Evolutionary conservation across 2,113 vertebrate species (phyloP), one percentile per base, ranked within the genome.

Genomic region (Anarrhichthys ocellatus): DNA sequence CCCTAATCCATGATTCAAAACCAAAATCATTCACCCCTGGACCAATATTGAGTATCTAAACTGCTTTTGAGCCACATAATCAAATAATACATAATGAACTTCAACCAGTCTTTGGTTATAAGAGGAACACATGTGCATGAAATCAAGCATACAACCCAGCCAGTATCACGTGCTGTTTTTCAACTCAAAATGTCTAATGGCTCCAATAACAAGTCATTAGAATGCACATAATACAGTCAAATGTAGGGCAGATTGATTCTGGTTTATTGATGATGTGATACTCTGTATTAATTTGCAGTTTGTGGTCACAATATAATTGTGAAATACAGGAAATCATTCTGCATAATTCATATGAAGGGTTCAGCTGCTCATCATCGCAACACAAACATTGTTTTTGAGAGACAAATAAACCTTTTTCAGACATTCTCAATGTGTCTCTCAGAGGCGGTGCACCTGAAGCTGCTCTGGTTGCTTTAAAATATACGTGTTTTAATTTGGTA

Each of bases 281-380:
- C 18, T 73, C 20, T 9, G 9, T 64, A 65, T 66, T 6, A 9
- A 61, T 69, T 69, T 61, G 64, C 40, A 38, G 0, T 48, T 69
- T 36, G 40, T 68, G 50, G 64, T 67, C 50, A 44, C 4, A 24
- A 58, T 66, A n/a, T 44, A 22, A 20, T 17, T 67, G 40, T 59
- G 15, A 59, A 48, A 58, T 68, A 9, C 38, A n/a, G 63, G 50
- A 69, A 78, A 61, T 61, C 29, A 14, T 61, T 29, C 38, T 46
- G 54, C 52, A 78, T 69, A 61, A 69, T 78, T 68, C 22, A 67
- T 68, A 2, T 58, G 24, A 18, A 34, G 36, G n/a, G 61, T 65
- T 75, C 15, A 36, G 38, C 76, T 46, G 38, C 52, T 61, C 40
- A 36, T 59, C 29, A 59, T 44, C 40, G n/a, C 29, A 59, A 58